Base-by-base conservation (phyloP, 37 sponge, comb jelly and placozoan species). In the Lycopodina hypogea region DNA sequence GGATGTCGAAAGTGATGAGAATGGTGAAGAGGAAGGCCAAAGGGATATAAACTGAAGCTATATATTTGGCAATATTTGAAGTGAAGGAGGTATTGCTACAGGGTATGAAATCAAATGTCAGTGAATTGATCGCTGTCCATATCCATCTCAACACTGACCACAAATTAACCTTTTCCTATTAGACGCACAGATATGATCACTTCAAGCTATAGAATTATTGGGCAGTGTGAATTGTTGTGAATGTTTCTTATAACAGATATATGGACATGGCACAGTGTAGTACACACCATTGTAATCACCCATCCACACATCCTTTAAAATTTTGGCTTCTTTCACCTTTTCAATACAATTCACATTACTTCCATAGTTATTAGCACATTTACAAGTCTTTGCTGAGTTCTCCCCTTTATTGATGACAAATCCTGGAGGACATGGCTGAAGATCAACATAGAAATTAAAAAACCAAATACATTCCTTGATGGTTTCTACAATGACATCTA, bases 1-100 rank as follows among this genome's bases (percentile, higher is more conserved):
- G 70, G 52, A 88, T 77, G 69, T 88, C 69, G 53, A 88, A 88
- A 0, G 83, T 22, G 6, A 88, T 82, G 71, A 88, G 72, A 22
- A 71, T 35, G 11, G 69, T 29, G 79, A 88, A 78, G 6, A 88
- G 32, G 1, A 83, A 4, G 17, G 53, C 35, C 6, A 83, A 19
- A 11, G 89, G 89, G 29, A 74, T 33, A 39, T 77, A 72, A 9
- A 76, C 53, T 0, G 69, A 29, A 28, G 76, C 22, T 9, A 88
- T 24, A 51, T 84, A 84, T 15, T 71, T 58, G 71, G 40, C 24
- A 35, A 56, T 57, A 39, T 79, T 64, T 35, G 62, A 29, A 60
- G 35, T 42, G 34, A 80, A 24, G 30, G 30, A 26, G 38, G 33
- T 51, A 19, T 72, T 33, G 26, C 18, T 72, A 56, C 76, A 83